A percentile compares a stretch with the other conserved stretches of the same genome.
These are phyloP conservation scores for Dasypus novemcinctus DNA, from an alignment of 2,113 vertebrate genomes.

Conservation along the genomic window DNA sequence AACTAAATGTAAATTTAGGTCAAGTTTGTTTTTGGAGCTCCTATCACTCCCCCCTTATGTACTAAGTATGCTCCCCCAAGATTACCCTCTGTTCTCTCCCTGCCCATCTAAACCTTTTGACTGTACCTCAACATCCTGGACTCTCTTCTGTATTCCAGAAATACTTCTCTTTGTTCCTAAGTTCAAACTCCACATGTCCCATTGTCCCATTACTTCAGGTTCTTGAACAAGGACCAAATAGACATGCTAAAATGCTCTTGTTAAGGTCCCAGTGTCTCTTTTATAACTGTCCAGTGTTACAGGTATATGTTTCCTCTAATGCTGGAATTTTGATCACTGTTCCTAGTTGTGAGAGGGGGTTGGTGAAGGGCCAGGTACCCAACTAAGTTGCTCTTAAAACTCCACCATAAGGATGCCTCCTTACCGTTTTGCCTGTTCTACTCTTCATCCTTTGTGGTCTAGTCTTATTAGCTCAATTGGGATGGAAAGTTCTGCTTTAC, in stretches of 20 bases:
- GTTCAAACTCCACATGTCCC: not conserved
- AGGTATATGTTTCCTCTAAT: fast-evolving
- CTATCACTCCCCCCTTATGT: not conserved
- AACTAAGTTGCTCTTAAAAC: fast-evolving
- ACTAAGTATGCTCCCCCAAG: too few species aligned
- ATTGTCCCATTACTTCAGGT: too few species aligned
- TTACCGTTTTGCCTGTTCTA: not conserved
- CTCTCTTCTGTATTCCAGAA: not conserved
- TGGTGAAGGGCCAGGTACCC: not conserved
- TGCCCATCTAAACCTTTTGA: not conserved
- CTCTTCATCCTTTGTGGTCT: fast-evolving
- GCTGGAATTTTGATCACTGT: too few species aligned
- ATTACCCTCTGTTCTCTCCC: not conserved
- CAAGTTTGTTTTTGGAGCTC: not conserved
- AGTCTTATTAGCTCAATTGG: not conserved
- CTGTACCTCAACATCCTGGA: too few species aligned
- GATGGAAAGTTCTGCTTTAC: too few species aligned
- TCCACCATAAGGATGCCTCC: too few species aligned
- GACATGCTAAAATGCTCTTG: not conserved
- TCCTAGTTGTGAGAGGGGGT: too few species aligned
- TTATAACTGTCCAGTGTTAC: fast-evolving
- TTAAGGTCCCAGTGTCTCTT: too few species aligned
- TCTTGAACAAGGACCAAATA: too few species aligned
- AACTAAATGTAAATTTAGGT: not conserved
- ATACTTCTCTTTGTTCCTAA: not conserved